phyloP scores from a whole-genome alignment of 2,888 invertebrate species.

The Folsomia manolachei region DNA sequence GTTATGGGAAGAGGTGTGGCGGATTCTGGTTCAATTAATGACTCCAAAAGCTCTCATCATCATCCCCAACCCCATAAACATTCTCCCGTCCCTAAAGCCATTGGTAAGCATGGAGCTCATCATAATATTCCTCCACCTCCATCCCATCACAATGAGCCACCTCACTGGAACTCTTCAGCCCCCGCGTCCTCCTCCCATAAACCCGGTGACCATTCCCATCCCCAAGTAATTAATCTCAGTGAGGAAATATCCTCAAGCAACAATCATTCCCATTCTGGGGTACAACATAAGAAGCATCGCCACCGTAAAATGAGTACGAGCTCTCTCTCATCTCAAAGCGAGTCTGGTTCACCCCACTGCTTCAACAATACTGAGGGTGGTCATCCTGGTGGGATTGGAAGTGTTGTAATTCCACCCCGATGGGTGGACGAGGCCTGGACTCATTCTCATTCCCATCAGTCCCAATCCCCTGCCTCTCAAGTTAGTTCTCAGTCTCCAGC shows the following conservation, averaged over 20 bases:
- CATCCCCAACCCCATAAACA: neutral
- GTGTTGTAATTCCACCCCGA: slow-evolving; percentile 69
- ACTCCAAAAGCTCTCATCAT: neutral
- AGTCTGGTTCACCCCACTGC: slow-evolving; percentile 64
- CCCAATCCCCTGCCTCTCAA: slow-evolving; percentile 58
- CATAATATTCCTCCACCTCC: neutral
- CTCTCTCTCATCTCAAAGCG: slow-evolving; percentile 62
- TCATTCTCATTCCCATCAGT: slow-evolving; percentile 70
- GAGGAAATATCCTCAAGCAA: slow-evolving; percentile 19
- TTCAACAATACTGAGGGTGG: slow-evolving; percentile 54
- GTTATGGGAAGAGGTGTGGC: slow-evolving; percentile 44
- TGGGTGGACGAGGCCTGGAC: slow-evolving; percentile 63
- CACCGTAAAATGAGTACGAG: slow-evolving; percentile 72
- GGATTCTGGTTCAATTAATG: neutral
- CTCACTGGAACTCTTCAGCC: slow-evolving; percentile 5
- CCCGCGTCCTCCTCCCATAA: slow-evolving; percentile 20
- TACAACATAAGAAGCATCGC: slow-evolving; percentile 59
- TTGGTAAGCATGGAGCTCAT: neutral
- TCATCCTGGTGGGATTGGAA: slow-evolving; percentile 54
- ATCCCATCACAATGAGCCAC: too few relatives aligned
- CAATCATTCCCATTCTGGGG: slow-evolving; percentile 52
- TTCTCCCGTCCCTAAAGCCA: neutral
- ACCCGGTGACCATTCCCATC: slow-evolving; percentile 31
- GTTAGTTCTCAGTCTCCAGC: slow-evolving; percentile 57
- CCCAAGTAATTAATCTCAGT: slow-evolving; percentile 5